Base-by-base conservation (phyloP, 30 jellyfish, hydroid and myxozoan genomes). In the Aurelia aurita region DNA sequence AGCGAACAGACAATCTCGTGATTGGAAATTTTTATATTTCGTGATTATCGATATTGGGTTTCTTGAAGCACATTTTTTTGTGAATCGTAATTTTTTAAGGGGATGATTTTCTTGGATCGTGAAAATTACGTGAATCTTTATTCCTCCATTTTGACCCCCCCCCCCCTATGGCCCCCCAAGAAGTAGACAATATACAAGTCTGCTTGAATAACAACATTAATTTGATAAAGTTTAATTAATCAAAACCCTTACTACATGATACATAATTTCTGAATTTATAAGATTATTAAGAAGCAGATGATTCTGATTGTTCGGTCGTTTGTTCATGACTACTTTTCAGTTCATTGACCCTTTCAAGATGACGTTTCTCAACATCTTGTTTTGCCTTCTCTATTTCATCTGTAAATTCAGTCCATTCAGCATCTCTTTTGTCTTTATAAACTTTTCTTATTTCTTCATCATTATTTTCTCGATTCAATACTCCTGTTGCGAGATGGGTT, bases 361-460 rank as follows among this genome's bases (percentile, higher is more conserved):
- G 96, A 18, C 85, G 34, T 53, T 65, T 57, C 39, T 87, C 96
- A 7, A 87, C 90, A 53, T 77, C 96, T 14, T 87, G 80, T n/a
- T 46, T 68, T 5, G 96, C 90, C 16, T 43, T 55, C 44, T 87
- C 87, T 69, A 87, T 87, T 14, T 87, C 96, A 16, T 76, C 68
- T 44, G 51, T 27, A 69, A 87, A 87, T 18, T 18, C 72, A 0
- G 35, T 51, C 96, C 96, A 87, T 53, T 76, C 90, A 1, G 83
- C 69, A 32, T 87, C 96, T 55, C 90, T 65, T 32, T 77, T 76
- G 51, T 63, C 80, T 53, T 68, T 43, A 28, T 54, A 55, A 11
- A 7, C 25, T 23, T 75, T 16, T 32, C 90, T 79, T 0, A 77
- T 51, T n/a, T 49, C 87, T 2, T 83, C 81, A 5, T 83, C 87